These are phyloP conservation scores for Daptonema setosum DNA, from an alignment of 2,888 invertebrate species.

Conservation along the genomic window DNA sequence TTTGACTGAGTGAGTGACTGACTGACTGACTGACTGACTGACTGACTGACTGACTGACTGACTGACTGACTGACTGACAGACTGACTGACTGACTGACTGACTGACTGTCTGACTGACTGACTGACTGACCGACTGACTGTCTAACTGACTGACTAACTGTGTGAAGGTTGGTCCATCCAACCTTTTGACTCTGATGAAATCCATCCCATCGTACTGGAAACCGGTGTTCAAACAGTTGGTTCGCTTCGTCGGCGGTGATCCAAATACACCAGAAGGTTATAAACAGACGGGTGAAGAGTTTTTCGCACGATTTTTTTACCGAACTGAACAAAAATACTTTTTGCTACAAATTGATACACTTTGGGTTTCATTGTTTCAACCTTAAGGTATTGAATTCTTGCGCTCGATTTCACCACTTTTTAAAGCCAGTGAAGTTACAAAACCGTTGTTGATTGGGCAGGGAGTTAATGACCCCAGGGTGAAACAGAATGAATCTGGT, in stretches of 20 bases:
- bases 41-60: no score
- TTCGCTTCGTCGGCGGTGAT: neutral
- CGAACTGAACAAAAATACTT: neutral
- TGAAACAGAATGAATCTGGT: neutral
- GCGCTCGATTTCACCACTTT: neutral
- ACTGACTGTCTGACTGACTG: no score
- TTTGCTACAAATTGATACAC: neutral
- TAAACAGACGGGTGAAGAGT: neutral
- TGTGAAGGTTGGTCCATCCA: neutral
- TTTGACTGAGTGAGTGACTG: no score
- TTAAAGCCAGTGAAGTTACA: neutral
- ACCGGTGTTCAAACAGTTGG: neutral
- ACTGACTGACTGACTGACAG: no score
- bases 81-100: no score
- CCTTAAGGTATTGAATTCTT: neutral
- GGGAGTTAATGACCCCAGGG: neutral
- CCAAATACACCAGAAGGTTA: neutral
- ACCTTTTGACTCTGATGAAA: neutral
- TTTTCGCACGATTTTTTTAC: neutral
- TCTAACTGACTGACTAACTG: no score
- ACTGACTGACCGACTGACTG: no score
- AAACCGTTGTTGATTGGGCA: neutral
- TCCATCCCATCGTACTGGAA: neutral
- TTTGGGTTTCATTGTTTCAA: neutral
- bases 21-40: no score